Evolutionary conservation across 2,113 vertebrate species (phyloP), one percentile per base, ranked within the genome.

Genomic region (Oostethus manadensis): DNA sequence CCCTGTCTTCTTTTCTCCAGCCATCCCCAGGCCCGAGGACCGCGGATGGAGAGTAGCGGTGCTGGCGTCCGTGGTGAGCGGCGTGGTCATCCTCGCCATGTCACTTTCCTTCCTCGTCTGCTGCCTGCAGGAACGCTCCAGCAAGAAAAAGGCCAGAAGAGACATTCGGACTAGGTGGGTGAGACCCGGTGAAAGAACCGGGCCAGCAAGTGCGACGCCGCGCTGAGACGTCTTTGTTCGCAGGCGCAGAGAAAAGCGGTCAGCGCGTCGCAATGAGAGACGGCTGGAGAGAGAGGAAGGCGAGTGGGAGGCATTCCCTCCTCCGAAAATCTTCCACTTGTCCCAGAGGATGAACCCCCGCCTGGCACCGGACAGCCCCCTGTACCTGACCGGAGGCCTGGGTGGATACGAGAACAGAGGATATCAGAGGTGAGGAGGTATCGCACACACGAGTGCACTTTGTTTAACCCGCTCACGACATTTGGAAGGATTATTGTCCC

Each of bases 101-200:
- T 88, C 90, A 22, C 23, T 89, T 56, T 89, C 91, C 76, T 94
- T 93, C 60, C 85, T 91, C 47, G 55, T 91, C 61, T 93, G 92
- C 87, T 93, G 92, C 66, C 82, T 93, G 71, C 87, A 89, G 45
- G 86, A 89, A 50, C 77, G 76, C 54, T 74, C 78, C 51, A 64
- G 74, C 23, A 71, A 73, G 51, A 58, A 77, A 47, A 67, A 74
- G 9, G 62, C 57, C 61, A 80, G 71, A 68, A 79, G 72, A 53
- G 83, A 84, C 10, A 68, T 75, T 20, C 67, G 73, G 20, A 74
- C 67, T 77, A 88, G 87, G 88, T 89, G 62, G n/a, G 6, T 9
- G 8, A 0, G 6, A 15, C 15, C 1, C n/a, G n/a, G n/a, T n/a
- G 0, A 38, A 26, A 26, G n/a, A 4, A 13, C n/a, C 10, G 15